Evolutionary conservation across 1,140 invertebrate genomes (phyloP), one percentile per base, ranked within the genome.

Genomic region (Papilio polyxenes): DNA sequence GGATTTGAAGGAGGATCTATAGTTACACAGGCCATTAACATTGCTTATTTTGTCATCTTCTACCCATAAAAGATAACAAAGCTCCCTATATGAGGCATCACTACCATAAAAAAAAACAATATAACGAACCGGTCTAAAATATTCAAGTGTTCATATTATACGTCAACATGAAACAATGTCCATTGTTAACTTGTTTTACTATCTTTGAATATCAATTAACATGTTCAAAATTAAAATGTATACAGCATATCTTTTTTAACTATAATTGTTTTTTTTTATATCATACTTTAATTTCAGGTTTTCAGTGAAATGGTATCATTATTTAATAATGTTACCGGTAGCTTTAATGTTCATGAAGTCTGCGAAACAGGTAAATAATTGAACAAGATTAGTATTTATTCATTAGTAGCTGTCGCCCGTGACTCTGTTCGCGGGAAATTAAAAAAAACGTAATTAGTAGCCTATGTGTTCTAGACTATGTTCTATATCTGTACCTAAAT

Each of bases 331-430:
- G 89, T 93, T 96, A 2, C 97, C 97, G 1, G 86, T 97, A 11
- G 95, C 96, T 8, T 94, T 97, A 20, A 89, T 97, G 44, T 97
- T 96, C 87, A 96, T 98, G 95, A 95, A 96, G 79, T 96, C 96
- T 65, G 95, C 97, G 8, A 95, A 96, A 91, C 97, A 97, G 95
- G 97, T 97, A 94, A 94, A 86, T 92, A 75, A 72, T 44, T 44
- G 40, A 2, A 44, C 40, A n/a, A n/a, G n/a, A 31, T 1, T 31
- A 31, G 23, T 31, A 44, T 44, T 44, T 44, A 3, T 44, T 44
- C 0, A 31, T 31, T 31, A 31, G n/a, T n/a, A n/a, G n/a, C n/a
- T n/a, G n/a, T n/a, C n/a, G n/a, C n/a, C n/a, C n/a, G n/a, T n/a
- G n/a, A n/a, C n/a, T n/a, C n/a, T n/a, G n/a, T n/a, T n/a, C n/a